These are phyloP conservation scores for Bradypus variegatus DNA, from an alignment of 2,797 vertebrate genomes.

Conservation along the genomic window DNA sequence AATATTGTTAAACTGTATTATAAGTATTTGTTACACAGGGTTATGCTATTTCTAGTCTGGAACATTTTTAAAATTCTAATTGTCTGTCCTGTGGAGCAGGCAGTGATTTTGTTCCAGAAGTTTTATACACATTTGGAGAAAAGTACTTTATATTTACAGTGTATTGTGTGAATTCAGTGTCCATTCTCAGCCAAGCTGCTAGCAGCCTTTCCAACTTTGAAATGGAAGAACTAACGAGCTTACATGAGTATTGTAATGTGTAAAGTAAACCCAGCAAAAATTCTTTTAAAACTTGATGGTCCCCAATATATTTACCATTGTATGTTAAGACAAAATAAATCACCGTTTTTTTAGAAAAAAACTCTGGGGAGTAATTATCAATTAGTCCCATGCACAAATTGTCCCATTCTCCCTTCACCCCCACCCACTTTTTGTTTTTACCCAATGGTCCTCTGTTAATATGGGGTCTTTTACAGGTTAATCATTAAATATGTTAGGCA, in stretches of 20 bases:
- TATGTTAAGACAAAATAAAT: slow-evolving; percentile 92
- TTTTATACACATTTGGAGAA: slow-evolving; percentile 75
- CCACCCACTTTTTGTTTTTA: background rate
- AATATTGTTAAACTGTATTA: slow-evolving; percentile 75
- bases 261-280: slow-evolving; percentile 85
- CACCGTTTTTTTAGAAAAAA: slow-evolving; percentile 78
- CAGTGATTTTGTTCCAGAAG: slow-evolving; percentile 72
- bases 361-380: slow-evolving; percentile 23
- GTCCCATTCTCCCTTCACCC: background rate
- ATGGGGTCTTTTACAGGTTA: background rate
- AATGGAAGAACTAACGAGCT: slow-evolving; percentile 78
- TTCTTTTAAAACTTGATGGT: slow-evolving; percentile 75
- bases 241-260: slow-evolving; percentile 83
- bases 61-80: slow-evolving; percentile 72
- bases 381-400: background rate
- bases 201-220: slow-evolving; percentile 84
- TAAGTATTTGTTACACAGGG: slow-evolving; percentile 72
- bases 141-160: slow-evolving; percentile 73
- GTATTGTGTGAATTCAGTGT: slow-evolving; percentile 74
- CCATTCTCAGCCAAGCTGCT: slow-evolving; percentile 87
- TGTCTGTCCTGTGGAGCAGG: slow-evolving; percentile 89
- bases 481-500: background rate
- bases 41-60: slow-evolving; percentile 77
- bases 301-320: slow-evolving; percentile 84
- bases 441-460: background rate